Percentiles rank a stretch among this genome's conserved stretches.
Evolutionary conservation across 2,888 invertebrate species (phyloP).

Genomic region (Chorisops tibialis): DNA sequence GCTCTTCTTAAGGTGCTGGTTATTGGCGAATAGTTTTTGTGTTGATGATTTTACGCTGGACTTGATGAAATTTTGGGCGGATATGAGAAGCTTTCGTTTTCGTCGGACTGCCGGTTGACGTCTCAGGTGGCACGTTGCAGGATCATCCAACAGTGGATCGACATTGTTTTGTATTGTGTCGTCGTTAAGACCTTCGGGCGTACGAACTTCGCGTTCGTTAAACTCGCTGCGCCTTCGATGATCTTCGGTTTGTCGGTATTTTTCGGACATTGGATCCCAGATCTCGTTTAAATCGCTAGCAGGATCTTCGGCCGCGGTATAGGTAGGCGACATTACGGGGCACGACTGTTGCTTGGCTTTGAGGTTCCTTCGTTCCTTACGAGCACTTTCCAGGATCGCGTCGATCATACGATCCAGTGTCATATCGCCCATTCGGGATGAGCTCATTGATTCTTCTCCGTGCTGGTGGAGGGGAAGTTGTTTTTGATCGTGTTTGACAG

Average conservation of each 20-base stretch:
- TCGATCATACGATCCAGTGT: constrained; percentile 52
- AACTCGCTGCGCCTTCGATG: constrained; percentile 30
- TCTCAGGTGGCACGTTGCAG: constrained; percentile 39
- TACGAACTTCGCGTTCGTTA: constrained; percentile 46
- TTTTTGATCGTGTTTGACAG: neutral
- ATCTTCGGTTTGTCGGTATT: constrained; percentile 34
- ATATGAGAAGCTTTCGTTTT: constrained; percentile 42
- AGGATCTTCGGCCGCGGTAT: constrained; percentile 50
- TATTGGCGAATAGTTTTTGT: constrained; percentile 40
- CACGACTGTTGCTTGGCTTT: constrained; percentile 35
- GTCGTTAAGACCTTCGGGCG: constrained; percentile 36
- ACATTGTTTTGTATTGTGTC: neutral
- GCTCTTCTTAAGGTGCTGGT: constrained; percentile 29
- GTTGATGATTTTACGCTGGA: constrained; percentile 43
- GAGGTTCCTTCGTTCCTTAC: constrained; percentile 41
- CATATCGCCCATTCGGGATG: constrained; percentile 49
- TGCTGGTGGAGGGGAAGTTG: neutral
- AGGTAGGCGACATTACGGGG: constrained; percentile 44
- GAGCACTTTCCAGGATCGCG: constrained; percentile 50
- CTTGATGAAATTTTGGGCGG: constrained; percentile 33
- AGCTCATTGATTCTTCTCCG: constrained; percentile 40
- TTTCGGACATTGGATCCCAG: constrained; percentile 42
- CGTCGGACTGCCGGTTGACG: constrained; percentile 47
- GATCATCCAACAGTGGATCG: neutral
- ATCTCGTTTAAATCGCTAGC: constrained; percentile 51